Conservation (phyloP, 2,888 invertebrate genomes). For the Hyalella azteca region DNA sequence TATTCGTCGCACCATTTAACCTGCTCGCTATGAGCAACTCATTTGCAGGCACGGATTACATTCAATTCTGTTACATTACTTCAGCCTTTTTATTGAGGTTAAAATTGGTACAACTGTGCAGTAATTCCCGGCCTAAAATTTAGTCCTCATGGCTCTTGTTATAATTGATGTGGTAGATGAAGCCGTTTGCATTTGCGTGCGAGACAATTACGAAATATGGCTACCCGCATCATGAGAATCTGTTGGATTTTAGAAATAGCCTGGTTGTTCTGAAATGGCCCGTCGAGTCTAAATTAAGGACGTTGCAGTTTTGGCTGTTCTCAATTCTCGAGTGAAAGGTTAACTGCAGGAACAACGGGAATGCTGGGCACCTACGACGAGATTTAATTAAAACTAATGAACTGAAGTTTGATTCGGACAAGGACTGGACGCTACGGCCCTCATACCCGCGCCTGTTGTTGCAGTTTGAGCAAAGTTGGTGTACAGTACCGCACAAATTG, state of each 20-base stretch:
- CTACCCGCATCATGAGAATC: background rate
- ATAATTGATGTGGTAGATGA: no score
- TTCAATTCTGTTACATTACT: no score
- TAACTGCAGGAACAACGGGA: conserved; percentile 30
- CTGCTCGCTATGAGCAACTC: background rate
- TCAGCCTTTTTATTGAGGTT: no score
- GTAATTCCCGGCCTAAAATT: no score
- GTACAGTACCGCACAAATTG: no score
- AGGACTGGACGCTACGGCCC: no score
- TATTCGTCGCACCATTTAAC: conserved; percentile 1
- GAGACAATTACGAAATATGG: background rate
- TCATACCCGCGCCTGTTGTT: no score
- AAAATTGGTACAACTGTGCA: no score
- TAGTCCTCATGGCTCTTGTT: no score
- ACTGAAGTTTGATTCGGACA: conserved; percentile 17
- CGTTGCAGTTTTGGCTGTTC: conserved; percentile 11
- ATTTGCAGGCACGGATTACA: background rate
- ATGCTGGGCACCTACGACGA: background rate
- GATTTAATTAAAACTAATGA: conserved; percentile 36
- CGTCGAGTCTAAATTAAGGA: background rate
- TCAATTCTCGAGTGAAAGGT: conserved; percentile 22
- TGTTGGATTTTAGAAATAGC: background rate
- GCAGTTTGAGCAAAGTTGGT: no score
- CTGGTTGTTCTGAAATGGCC: background rate
- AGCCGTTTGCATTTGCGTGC: background rate